Percentiles rank a stretch among this genome's conserved stretches.
phyloP scores from a whole-genome alignment of 2,888 invertebrate genomes.

The Entomobrya multifasciata region DNA sequence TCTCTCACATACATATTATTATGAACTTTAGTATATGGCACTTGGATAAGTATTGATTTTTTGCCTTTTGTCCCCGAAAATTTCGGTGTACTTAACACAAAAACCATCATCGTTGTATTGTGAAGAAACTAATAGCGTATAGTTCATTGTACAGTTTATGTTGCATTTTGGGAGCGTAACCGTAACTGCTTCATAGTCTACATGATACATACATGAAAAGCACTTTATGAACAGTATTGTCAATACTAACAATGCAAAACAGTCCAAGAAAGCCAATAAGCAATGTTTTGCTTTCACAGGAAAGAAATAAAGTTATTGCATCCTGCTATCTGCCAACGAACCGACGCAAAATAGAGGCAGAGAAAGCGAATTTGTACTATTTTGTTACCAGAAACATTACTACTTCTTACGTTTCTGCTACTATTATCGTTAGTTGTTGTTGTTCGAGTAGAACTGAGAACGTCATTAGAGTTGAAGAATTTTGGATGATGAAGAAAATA shows the following conservation, averaged over 20 bases:
- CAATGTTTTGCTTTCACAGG: slow-evolving; percentile 57
- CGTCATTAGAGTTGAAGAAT: too few species aligned
- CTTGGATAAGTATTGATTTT: too few species aligned
- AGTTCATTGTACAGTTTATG: too few species aligned
- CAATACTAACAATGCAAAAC: slow-evolving; percentile 7
- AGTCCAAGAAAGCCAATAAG: slow-evolving; percentile 19
- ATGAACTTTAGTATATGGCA: too few species aligned
- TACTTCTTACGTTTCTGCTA: neutral
- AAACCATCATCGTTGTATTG: too few species aligned
- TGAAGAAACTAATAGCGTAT: too few species aligned
- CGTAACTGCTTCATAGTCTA: neutral
- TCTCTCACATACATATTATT: too few species aligned
- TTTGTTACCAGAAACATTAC: too few species aligned
- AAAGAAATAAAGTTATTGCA: slow-evolving; percentile 71
- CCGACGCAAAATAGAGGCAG: slow-evolving; percentile 24
- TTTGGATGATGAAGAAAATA: too few species aligned
- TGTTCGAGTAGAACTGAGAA: too few species aligned
- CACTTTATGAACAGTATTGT: neutral
- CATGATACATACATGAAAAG: neutral
- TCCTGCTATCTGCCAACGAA: slow-evolving; percentile 63
- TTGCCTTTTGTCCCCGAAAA: too few species aligned
- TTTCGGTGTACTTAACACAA: too few species aligned
- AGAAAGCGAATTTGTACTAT: slow-evolving; percentile 15
- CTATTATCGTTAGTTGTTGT: slow-evolving; percentile 7
- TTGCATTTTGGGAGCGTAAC: neutral